Percentiles rank a stretch among this genome's conserved stretches.
Evolutionary conservation across 2,797 vertebrate genomes (phyloP).

Genomic region (Channa striata): DNA sequence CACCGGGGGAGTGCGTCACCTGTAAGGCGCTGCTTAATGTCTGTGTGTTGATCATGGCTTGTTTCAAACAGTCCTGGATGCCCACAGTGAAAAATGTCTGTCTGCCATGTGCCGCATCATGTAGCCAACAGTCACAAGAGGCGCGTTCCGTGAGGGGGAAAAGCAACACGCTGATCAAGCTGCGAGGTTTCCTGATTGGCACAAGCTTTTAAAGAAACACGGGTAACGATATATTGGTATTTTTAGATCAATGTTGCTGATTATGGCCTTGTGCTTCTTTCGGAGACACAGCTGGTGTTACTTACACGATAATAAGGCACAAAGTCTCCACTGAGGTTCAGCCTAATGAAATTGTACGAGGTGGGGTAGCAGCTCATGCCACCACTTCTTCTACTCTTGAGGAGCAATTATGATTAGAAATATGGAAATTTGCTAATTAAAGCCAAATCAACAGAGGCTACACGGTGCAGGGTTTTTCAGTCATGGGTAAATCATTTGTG

Average conservation of each 20-base stretch:
- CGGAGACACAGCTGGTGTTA: conserved; percentile 17
- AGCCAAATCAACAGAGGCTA: conserved; percentile 58
- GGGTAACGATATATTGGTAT: conserved; percentile 13
- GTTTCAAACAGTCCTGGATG: conserved; percentile 62
- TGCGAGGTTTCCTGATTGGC: neutral
- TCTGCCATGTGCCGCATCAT: conserved; percentile 27
- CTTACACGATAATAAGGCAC: conserved; percentile 29
- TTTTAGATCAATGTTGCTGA: conserved; percentile 30
- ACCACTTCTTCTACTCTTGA: conserved; percentile 36
- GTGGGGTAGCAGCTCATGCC: conserved; percentile 8
- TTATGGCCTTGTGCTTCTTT: conserved; percentile 14
- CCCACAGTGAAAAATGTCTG: conserved; percentile 48
- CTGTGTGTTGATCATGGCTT: conserved; percentile 62
- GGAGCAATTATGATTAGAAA: conserved; percentile 60
- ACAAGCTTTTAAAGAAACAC: neutral
- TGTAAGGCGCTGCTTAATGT: conserved; percentile 69
- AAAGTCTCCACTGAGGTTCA: conserved; percentile 29
- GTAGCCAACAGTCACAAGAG: conserved; percentile 62
- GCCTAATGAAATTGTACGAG: conserved; percentile 40
- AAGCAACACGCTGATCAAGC: conserved; percentile 22
- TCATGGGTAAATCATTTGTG: conserved; percentile 34
- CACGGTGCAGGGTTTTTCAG: conserved; percentile 22
- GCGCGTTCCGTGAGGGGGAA: conserved; percentile 19
- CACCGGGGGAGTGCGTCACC: conserved; percentile 32
- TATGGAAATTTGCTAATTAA: conserved; percentile 67